A percentile compares a stretch with the other conserved stretches of the same genome.
phyloP scores from a whole-genome alignment of 1,140 invertebrate species.

The Drosophila melanica region DNA sequence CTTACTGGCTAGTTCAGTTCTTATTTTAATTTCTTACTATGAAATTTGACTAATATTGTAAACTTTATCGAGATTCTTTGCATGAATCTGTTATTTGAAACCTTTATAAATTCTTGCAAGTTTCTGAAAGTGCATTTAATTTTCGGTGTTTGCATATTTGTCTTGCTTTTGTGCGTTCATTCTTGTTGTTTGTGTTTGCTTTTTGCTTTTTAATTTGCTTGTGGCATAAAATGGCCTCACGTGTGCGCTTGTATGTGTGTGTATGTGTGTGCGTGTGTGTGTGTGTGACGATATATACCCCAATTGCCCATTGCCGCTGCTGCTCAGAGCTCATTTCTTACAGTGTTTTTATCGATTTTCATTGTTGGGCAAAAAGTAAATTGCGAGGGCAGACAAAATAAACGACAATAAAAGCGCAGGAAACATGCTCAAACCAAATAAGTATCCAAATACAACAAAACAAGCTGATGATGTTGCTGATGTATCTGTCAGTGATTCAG shows the following conservation, averaged over 20 bases:
- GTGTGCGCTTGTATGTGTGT: constrained; percentile 15
- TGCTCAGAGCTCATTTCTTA: constrained; percentile 16
- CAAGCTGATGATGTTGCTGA: constrained; percentile 23
- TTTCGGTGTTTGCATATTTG: neutral
- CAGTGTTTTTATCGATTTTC: constrained; percentile 50
- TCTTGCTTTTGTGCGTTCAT: constrained; percentile 1
- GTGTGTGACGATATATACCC: neutral
- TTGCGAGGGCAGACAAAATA: constrained; percentile 41
- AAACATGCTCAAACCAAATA: constrained; percentile 35
- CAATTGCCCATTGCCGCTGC: neutral
- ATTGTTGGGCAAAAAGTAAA: constrained; percentile 28
- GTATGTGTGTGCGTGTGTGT: constrained; percentile 16
- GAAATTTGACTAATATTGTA: neutral
- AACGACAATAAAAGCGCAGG: constrained; percentile 48
- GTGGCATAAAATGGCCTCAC: constrained; percentile 37
- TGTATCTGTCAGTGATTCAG: constrained; percentile 20
- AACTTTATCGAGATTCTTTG: neutral
- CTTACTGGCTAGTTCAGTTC: too few species aligned
- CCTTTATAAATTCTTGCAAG: neutral
- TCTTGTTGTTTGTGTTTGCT: constrained; percentile 13
- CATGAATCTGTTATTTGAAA: too few species aligned
- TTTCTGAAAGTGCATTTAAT: constrained; percentile 4
- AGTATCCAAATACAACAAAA: constrained; percentile 7
- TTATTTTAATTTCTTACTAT: too few species aligned
- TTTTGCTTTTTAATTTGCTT: constrained; percentile 48